These are phyloP conservation scores for Heliconius hermathena DNA, from an alignment of 1,140 invertebrate genomes.

Conservation along the genomic window DNA sequence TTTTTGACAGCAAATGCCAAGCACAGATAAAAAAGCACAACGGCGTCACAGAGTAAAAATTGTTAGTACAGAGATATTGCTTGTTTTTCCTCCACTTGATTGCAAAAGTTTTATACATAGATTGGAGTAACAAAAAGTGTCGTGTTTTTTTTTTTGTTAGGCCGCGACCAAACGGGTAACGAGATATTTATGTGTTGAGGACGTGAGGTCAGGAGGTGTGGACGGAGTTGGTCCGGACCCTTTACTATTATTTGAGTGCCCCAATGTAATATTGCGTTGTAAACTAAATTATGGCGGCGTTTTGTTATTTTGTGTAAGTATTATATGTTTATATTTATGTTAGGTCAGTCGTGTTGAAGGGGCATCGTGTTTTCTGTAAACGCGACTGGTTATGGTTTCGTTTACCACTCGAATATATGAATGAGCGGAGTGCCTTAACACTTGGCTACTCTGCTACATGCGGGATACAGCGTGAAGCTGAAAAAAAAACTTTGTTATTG, in stretches of 20 bases:
- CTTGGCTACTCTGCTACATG: too few species aligned
- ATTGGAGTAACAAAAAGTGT: slow-evolving; percentile 56
- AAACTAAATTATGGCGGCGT: slow-evolving; percentile 44
- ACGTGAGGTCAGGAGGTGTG: slow-evolving; percentile 58
- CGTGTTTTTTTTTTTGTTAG: slow-evolving; percentile 56
- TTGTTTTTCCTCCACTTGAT: slow-evolving; percentile 55
- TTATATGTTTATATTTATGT: background rate
- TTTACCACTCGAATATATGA: too few species aligned
- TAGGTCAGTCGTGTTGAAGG: too few species aligned
- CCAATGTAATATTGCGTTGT: slow-evolving; percentile 47
- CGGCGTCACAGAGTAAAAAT: background rate
- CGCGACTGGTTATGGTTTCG: too few species aligned
- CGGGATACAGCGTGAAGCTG: too few species aligned
- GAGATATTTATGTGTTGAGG: slow-evolving; percentile 68
- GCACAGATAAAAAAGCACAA: background rate
- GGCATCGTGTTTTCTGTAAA: too few species aligned
- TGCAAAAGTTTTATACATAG: slow-evolving; percentile 59
- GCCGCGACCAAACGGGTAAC: slow-evolving; percentile 55
- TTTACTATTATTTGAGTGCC: slow-evolving; percentile 59
- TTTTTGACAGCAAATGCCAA: background rate
- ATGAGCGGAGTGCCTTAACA: too few species aligned
- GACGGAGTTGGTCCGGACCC: slow-evolving; percentile 54
- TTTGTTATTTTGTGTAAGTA: slow-evolving; percentile 31
- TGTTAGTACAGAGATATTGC: slow-evolving; percentile 27
- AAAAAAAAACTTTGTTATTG: too few species aligned